Evolutionary conservation across 2,888 invertebrate species (phyloP).

Genomic region (Amphipoea oculea): DNA sequence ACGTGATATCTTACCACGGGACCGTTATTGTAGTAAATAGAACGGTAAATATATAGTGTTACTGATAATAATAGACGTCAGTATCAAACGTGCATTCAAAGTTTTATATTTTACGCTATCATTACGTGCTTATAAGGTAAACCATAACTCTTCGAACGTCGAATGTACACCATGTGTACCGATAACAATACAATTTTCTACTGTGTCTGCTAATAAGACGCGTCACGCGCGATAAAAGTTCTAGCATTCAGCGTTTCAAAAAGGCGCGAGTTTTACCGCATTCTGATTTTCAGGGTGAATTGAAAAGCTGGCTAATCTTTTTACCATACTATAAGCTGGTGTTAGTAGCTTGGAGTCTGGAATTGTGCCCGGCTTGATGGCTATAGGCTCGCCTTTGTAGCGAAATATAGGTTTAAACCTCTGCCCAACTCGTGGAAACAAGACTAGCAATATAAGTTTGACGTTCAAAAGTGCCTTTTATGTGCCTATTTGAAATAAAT

Average conservation of each 20-base stretch:
- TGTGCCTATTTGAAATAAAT: no score
- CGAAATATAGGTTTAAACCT: no score
- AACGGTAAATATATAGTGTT: conserved; percentile 42
- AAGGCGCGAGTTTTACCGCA: not conserved
- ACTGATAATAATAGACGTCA: conserved; percentile 35
- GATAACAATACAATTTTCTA: no score
- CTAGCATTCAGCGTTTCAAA: not conserved
- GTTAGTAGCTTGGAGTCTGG: no score
- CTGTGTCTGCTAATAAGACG: not conserved
- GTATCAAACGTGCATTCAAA: conserved; percentile 6
- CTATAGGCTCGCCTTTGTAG: no score
- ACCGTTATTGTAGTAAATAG: conserved; percentile 56
- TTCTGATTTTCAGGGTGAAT: not conserved
- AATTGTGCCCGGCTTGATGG: no score
- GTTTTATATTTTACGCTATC: conserved; percentile 3
- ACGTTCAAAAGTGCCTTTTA: no score
- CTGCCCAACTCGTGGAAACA: no score
- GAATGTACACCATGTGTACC: no score
- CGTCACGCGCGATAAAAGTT: not conserved
- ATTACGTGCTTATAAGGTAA: not conserved
- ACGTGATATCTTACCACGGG: conserved; percentile 25
- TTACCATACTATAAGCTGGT: no score
- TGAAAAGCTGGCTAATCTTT: not conserved
- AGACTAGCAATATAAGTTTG: no score
- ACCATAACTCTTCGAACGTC: no score